Evolutionary conservation across 1,140 invertebrate species (phyloP), one percentile per base, ranked within the genome.

Genomic region (Palaemon carinicauda): DNA sequence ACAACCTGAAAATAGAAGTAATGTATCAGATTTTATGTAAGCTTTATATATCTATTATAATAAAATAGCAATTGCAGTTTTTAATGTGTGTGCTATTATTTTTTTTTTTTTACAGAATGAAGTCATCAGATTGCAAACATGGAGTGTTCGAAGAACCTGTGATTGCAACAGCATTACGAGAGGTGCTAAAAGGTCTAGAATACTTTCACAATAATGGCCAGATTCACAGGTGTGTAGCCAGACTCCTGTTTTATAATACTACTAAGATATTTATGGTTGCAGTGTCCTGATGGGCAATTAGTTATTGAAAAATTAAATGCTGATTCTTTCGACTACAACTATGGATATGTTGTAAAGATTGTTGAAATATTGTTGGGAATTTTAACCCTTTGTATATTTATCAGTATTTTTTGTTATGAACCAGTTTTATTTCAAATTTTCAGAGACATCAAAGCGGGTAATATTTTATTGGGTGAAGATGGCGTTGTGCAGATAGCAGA

Each of bases 401-500:
- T 33, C 15, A 31, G 60, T 31, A 15, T 60, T 60, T 60, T 33
- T 41, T 60, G n/a, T 33, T 29, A 33, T 31, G 33, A 60, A 29
- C n/a, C n/a, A n/a, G 33, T 73, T 73, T 50, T 73, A 21, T 21
- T 54, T 80, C 50, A 24, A n/a, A 80, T 33, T 92, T 93, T 71
- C 92, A 97, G 97, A 91, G 97, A 99, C 92, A 97, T 99, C 90
- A 99, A 99, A 93, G 98, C 98, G 82, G 98, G 98, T 71, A 99
- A 99, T 92, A 99, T 99, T 91, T 92, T 99, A 60, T 93, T 99
- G 60, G 98, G 98, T 41, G 96, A 98, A 91, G 98, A 99, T 93
- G 98, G 98, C n/a, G 96, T 96, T 10, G 97, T 99, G 54, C 98
- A 99, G 92, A 98, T 99, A 89, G 98, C 98, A 9, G 97, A 98